phyloP scores from a whole-genome alignment of 2,888 invertebrate genomes.

The Tyria jacobaeae region DNA sequence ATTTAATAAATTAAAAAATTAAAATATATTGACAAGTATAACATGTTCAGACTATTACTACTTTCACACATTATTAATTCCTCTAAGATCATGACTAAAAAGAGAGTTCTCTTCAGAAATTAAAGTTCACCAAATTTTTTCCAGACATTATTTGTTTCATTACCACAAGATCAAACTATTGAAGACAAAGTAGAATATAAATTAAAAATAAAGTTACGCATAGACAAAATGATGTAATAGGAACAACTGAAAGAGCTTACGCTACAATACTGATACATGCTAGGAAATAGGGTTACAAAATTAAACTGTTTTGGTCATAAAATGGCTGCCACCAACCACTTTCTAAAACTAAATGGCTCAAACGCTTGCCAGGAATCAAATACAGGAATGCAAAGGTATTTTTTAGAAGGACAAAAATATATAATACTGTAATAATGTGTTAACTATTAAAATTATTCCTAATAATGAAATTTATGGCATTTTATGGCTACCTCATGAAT shows the following conservation, averaged over 20 bases:
- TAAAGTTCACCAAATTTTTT: background rate
- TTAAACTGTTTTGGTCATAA: constrained; percentile 66
- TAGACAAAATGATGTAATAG: constrained; percentile 62
- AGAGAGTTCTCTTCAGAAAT: constrained; percentile 19
- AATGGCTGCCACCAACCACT: constrained; percentile 46
- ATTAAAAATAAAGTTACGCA: constrained; percentile 42
- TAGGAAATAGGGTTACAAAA: constrained; percentile 67
- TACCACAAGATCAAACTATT: constrained; percentile 12
- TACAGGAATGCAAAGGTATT: constrained; percentile 72
- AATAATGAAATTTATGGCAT: constrained; percentile 76
- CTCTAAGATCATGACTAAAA: background rate
- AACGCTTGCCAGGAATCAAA: constrained; percentile 68
- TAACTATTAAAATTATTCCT: constrained; percentile 51
- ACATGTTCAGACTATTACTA: background rate
- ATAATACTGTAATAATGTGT: constrained; percentile 67
- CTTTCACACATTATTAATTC: background rate
- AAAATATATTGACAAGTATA: background rate
- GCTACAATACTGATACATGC: constrained; percentile 81
- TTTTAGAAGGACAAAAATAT: constrained; percentile 54
- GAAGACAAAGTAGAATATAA: constrained; percentile 33
- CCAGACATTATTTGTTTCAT: background rate
- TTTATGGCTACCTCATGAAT: constrained; percentile 85
- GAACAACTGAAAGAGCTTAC: constrained; percentile 79
- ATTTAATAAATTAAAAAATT: no score
- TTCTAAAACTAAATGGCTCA: constrained; percentile 66